These are phyloP conservation scores for Coregonus suidteri DNA, from an alignment of 2,797 vertebrate species.

Conservation along the genomic window DNA sequence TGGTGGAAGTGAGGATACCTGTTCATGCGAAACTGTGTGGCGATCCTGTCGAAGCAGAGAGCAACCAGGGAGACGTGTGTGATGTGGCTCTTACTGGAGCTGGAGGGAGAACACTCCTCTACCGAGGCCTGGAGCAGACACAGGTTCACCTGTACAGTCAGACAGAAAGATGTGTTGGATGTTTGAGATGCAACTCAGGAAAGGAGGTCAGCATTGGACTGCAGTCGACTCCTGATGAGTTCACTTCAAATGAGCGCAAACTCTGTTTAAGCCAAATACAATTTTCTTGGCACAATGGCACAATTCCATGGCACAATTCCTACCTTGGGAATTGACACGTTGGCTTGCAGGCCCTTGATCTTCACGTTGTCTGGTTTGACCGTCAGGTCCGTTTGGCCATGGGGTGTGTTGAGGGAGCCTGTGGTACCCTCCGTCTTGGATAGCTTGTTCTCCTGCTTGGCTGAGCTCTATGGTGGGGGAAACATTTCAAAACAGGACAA, in stretches of 20 bases:
- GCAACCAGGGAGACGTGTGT: slow-evolving; percentile 95
- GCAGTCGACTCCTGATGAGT: background rate
- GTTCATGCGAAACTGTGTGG: slow-evolving; percentile 97
- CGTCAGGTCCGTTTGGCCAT: slow-evolving; percentile 83
- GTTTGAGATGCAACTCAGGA: background rate
- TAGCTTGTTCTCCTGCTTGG: slow-evolving; percentile 89
- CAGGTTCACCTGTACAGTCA: slow-evolving; percentile 85
- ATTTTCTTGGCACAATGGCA: background rate
- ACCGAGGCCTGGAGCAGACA: slow-evolving; percentile 96
- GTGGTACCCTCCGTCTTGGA: slow-evolving; percentile 86
- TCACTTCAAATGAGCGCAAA: background rate
- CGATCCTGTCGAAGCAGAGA: slow-evolving; percentile 95
- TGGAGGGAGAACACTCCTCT: slow-evolving; percentile 85
- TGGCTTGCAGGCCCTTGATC: slow-evolving; percentile 98
- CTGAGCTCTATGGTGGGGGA: slow-evolving; percentile 75
- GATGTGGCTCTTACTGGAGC: slow-evolving; percentile 81
- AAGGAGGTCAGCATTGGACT: background rate
- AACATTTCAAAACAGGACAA: background rate
- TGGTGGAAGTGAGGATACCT: slow-evolving; percentile 72
- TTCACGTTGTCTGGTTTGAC: slow-evolving; percentile 94
- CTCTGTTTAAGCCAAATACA: background rate
- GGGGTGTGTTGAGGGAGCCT: slow-evolving; percentile 82
- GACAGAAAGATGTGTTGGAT: background rate
- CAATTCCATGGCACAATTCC: background rate
- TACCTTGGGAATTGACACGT: slow-evolving; percentile 97